Evolutionary conservation across 2,797 vertebrate species (phyloP), one percentile per base, ranked within the genome.

Genomic region (Smutsia temminckii): DNA sequence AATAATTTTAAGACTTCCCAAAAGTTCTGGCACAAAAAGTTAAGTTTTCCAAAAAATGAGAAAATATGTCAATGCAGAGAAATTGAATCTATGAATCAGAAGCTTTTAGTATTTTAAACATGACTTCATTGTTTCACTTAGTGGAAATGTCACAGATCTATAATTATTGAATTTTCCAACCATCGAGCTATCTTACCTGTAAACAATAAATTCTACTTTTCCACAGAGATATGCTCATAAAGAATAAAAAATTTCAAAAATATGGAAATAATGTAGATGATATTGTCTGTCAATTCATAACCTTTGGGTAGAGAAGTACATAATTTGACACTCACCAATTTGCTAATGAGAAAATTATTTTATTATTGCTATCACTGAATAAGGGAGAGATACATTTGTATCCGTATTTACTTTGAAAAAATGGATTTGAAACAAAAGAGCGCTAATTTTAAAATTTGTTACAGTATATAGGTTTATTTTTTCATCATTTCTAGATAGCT

Each of bases 21-120:
- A 32, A 72, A n/a, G 34, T 86, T 92, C 11, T 84, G 75, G 20
- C 23, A 68, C 2, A 78, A 69, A 93, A 3, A 85, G 2, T 18
- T n/a, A 63, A 79, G 49, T 53, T 81, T 83, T 86, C 46, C 34
- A 94, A 66, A 79, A 96, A 91, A 83, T 29, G 2, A 94, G n/a
- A 89, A 8, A 53, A 32, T 16, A 37, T 32, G 3, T 49, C 18
- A 77, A 68, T 53, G 29, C 17, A 85, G n/a, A 85, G n/a, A 85
- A 92, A 55, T 49, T 69, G 20, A 53, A 83, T 91, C 14, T n/a
- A 13, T 85, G n/a, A 88, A 79, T 78, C 23, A 85, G 34, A 93
- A 83, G 1, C 7, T 12, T 63, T 6, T n/a, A 34, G 3, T 61
- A 42, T 63, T 89, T 18, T 69, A 81, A 68, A 61, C 49, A 81